Percentiles rank a stretch among this genome's conserved stretches.
These are phyloP conservation scores for Heliconius hermathena DNA, from an alignment of 1,140 invertebrate genomes.

Conservation along the genomic window DNA sequence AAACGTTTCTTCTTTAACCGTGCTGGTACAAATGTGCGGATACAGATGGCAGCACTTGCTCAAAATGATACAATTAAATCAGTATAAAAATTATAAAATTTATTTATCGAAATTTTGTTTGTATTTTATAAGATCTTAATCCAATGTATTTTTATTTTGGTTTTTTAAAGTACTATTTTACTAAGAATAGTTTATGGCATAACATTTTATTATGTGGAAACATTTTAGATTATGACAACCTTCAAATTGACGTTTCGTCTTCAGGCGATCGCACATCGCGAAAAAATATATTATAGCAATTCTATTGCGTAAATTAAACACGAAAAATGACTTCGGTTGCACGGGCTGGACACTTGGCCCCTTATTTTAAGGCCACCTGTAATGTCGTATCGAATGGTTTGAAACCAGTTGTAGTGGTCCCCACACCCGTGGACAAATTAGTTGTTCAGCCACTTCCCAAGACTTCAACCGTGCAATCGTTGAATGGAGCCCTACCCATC, in stretches of 20 bases:
- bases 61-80: background rate
- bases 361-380: conserved; percentile 83
- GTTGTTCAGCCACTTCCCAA: conserved; percentile 63
- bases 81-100: no score
- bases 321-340: conserved; percentile 85
- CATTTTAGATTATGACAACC: conserved; percentile 22
- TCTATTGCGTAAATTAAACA: conserved; percentile 62
- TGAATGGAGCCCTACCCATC: conserved; percentile 79
- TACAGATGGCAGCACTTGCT: background rate
- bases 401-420: conserved; percentile 76
- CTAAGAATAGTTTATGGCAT: conserved; percentile 16
- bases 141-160: no score
- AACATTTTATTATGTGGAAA: background rate
- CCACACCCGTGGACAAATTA: conserved; percentile 70
- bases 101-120: no score
- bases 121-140: no score
- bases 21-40: background rate
- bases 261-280: conserved; percentile 30
- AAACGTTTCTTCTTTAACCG: background rate
- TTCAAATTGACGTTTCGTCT: conserved; percentile 36
- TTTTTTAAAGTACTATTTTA: no score
- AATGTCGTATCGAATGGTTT: conserved; percentile 83
- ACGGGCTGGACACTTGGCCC: conserved; percentile 83
- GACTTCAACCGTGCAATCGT: conserved; percentile 72
- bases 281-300: conserved; percentile 60